phyloP scores from a whole-genome alignment of 2,888 invertebrate genomes.

The Oasisia sp. region DNA sequence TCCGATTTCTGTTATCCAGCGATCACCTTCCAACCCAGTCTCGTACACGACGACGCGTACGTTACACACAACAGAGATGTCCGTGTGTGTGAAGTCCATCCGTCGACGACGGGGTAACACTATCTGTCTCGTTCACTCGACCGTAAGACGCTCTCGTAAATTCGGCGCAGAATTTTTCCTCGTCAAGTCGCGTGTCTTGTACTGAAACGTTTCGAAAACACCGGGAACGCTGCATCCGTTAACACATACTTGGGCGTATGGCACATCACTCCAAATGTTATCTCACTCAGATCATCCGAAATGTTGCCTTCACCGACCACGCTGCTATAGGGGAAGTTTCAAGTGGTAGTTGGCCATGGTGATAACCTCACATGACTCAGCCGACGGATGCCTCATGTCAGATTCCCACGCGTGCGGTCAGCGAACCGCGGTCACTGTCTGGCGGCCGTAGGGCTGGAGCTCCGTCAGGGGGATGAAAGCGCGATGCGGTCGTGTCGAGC shows the following conservation, averaged over 20 bases:
- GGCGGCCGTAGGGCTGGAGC: background rate
- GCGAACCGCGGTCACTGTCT: background rate
- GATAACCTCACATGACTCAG: constrained; percentile 1
- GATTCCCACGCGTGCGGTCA: background rate
- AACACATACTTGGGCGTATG: background rate
- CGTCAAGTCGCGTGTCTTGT: background rate
- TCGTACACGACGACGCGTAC: background rate
- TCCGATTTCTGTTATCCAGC: background rate
- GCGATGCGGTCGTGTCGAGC: background rate
- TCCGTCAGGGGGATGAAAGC: background rate
- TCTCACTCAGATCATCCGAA: background rate
- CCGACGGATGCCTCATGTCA: background rate
- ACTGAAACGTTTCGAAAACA: background rate
- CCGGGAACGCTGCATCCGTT: background rate
- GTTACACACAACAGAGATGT: background rate
- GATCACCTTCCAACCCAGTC: too few relatives aligned
- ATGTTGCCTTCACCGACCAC: background rate
- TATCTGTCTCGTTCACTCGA: background rate
- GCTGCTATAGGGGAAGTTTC: background rate
- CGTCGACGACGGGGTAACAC: background rate
- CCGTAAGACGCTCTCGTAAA: background rate
- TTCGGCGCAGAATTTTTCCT: background rate
- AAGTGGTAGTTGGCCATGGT: background rate
- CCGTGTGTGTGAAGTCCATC: background rate
- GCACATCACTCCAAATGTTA: background rate